Percentiles rank a stretch among this genome's conserved stretches.
These are phyloP conservation scores for Solenopsis fugax DNA, from an alignment of 1,140 invertebrate genomes.

Conservation along the genomic window DNA sequence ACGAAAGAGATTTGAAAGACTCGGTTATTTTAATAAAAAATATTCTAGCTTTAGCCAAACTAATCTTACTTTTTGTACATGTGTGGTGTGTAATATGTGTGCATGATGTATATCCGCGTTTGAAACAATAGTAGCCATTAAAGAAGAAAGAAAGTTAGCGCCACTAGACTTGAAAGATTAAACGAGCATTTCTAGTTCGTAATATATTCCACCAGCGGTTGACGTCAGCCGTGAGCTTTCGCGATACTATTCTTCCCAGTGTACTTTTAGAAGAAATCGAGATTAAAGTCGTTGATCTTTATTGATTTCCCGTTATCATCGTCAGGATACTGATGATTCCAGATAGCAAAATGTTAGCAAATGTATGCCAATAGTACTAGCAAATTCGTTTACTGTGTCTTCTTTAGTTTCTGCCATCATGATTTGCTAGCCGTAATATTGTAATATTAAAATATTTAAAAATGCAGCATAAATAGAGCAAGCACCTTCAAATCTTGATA, in stretches of 20 bases:
- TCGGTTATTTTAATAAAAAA: background rate
- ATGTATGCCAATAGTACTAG: no score
- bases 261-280: slow-evolving; percentile 24
- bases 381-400: no score
- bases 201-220: background rate
- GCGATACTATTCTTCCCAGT: slow-evolving; percentile 8
- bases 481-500: no score
- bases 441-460: no score
- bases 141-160: background rate
- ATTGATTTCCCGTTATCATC: slow-evolving; percentile 29
- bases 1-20: background rate
- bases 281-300: slow-evolving; percentile 51
- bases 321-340: background rate
- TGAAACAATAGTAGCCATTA: background rate
- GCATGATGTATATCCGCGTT: background rate
- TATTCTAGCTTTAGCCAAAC: background rate
- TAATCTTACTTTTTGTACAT: background rate
- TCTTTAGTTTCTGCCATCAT: no score
- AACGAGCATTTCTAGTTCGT: background rate
- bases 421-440: no score
- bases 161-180: background rate
- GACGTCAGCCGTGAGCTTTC: slow-evolving; percentile 42
- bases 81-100: background rate
- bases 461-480: no score
- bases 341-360: no score